These are phyloP conservation scores for Leptodirus hochenwartii DNA, from an alignment of 2,888 invertebrate genomes.

Conservation along the genomic window DNA sequence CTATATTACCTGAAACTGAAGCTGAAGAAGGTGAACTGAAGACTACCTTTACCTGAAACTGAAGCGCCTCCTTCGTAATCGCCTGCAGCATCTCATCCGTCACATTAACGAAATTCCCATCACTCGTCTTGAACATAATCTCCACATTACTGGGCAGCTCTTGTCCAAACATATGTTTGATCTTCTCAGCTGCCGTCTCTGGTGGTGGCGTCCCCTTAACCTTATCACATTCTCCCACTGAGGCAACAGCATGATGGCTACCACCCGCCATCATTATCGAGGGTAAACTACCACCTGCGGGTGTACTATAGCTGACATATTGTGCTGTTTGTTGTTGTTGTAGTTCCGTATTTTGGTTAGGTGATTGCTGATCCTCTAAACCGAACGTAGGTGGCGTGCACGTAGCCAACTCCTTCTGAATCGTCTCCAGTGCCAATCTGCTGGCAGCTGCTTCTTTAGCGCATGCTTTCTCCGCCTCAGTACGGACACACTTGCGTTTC, in stretches of 20 bases:
- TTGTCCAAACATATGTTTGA: constrained; percentile 22
- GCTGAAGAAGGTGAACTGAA: too few relatives aligned
- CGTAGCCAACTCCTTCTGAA: constrained; percentile 27
- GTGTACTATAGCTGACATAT: too few relatives aligned
- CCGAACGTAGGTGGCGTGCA: constrained; percentile 26
- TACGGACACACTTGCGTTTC: constrained; percentile 20
- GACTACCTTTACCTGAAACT: constrained; percentile 25
- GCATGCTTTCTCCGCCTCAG: constrained; percentile 25
- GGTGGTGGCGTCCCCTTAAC: too few relatives aligned
- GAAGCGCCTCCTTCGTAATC: constrained; percentile 21
- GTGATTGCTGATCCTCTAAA: not conserved
- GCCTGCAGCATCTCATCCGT: constrained; percentile 39
- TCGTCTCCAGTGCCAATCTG: constrained; percentile 25
- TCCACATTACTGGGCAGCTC: constrained; percentile 29
- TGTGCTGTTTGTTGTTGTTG: too few relatives aligned
- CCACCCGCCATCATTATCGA: too few relatives aligned
- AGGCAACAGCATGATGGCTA: too few relatives aligned
- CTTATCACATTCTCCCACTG: too few relatives aligned
- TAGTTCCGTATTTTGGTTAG: too few relatives aligned
- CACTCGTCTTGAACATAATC: constrained; percentile 43
- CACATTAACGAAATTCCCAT: constrained; percentile 43
- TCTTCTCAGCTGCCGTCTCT: constrained; percentile 19
- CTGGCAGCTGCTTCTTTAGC: constrained; percentile 28
- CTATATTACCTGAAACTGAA: too few relatives aligned
- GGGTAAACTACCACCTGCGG: too few relatives aligned